Conservation (phyloP, 2,797 vertebrate genomes). For the Hirundo rustica region DNA sequence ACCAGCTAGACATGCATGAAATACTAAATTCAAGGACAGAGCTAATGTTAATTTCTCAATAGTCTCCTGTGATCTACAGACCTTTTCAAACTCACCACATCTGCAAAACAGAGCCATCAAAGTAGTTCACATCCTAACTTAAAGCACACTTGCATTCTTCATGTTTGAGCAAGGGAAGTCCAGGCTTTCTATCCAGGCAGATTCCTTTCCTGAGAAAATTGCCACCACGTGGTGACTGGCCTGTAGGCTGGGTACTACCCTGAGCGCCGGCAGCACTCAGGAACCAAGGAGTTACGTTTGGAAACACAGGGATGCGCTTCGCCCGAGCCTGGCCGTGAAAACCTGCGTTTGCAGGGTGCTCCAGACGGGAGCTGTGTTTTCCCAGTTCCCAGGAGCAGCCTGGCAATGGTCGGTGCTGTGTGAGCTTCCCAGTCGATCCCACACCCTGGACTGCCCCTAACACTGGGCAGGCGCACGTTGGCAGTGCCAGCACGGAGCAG, state of each 20-base stretch:
- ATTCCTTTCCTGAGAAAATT: not conserved
- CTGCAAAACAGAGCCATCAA: not conserved
- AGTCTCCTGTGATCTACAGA: not conserved
- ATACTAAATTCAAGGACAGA: not conserved
- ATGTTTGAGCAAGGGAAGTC: not conserved
- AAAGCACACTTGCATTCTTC: not conserved
- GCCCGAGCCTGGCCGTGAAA: not conserved
- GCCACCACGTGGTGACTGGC: not conserved
- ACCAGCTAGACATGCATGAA: not conserved
- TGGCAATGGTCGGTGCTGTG: not conserved
- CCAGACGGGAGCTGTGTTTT: not conserved
- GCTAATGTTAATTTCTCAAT: not conserved
- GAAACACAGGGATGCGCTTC: not conserved
- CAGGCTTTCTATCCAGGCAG: not conserved
- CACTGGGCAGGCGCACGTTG: not conserved
- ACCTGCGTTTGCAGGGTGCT: not conserved
- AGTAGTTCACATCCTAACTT: not conserved
- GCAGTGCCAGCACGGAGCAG: not conserved
- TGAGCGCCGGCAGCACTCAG: accelerated
- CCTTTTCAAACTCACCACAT: not conserved
- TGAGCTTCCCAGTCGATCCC: not conserved
- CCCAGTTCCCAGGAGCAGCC: not conserved
- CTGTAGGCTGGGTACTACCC: accelerated
- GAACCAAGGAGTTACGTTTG: not conserved
- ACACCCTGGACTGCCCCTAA: not conserved